Percentiles rank a stretch among this genome's conserved stretches.
Evolutionary conservation across 2,888 invertebrate species (phyloP).

Genomic region (Conus canariensis): DNA sequence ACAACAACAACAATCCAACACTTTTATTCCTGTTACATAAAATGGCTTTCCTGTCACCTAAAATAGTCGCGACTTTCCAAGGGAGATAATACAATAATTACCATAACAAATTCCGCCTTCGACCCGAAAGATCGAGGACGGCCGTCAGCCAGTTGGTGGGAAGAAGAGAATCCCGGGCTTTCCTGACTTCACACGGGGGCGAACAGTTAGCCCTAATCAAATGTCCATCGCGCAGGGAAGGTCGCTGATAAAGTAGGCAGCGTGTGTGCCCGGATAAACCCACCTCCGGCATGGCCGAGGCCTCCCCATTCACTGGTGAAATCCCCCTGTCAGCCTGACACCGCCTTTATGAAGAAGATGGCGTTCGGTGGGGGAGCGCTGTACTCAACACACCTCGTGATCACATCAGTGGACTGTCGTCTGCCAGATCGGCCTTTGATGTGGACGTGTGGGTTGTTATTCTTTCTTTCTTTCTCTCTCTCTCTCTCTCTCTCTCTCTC

Average conservation of each 20-base stretch:
- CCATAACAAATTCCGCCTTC: not conserved
- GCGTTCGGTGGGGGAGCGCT: not conserved
- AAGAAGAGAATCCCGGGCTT: not conserved
- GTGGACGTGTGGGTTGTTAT: constrained; percentile 1
- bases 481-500: too few relatives aligned
- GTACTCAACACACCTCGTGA: not conserved
- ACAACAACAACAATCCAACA: too few relatives aligned
- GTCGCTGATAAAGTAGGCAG: not conserved
- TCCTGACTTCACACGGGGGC: not conserved
- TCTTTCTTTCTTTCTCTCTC: not conserved
- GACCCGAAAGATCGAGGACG: not conserved
- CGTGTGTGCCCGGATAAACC: not conserved
- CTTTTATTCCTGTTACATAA: not conserved
- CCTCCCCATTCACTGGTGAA: not conserved
- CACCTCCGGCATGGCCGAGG: not conserved
- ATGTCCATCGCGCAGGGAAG: not conserved
- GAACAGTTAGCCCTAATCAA: not conserved
- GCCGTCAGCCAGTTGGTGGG: not conserved
- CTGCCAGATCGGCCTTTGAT: not conserved
- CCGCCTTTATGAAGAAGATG: constrained; percentile 21
- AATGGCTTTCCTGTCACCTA: not conserved
- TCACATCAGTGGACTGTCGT: not conserved
- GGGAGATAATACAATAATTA: constrained; percentile 14
- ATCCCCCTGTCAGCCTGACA: constrained; percentile 13
- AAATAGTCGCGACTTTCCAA: not conserved